These are phyloP conservation scores for Anas platyrhynchos DNA, from an alignment of 2,113 vertebrate species.

Conservation along the genomic window DNA sequence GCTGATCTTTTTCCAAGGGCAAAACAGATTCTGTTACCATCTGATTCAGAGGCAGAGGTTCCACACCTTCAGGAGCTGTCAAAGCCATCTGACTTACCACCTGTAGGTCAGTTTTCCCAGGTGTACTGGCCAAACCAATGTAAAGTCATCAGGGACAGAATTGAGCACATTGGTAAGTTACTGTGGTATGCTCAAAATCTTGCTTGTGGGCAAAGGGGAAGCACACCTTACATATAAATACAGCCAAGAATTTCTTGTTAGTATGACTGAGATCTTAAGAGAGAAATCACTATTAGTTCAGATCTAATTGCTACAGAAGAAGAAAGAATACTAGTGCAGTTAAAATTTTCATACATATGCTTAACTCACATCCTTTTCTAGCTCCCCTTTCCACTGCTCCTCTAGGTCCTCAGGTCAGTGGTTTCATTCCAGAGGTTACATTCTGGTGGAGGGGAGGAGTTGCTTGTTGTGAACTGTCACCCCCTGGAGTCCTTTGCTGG, in stretches of 20 bases:
- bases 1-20: constrained; percentile 66
- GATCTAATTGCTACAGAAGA: background rate
- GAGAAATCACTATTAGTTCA: background rate
- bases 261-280: background rate
- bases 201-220: background rate
- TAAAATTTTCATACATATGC: background rate
- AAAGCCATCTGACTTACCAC: constrained; percentile 65
- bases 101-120: constrained; percentile 54
- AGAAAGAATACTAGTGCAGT: background rate
- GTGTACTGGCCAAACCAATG: constrained; percentile 78
- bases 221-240: background rate
- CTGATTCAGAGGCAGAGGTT: constrained; percentile 64
- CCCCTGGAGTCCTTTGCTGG: background rate
- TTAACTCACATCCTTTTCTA: background rate
- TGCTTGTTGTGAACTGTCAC: background rate
- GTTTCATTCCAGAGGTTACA: background rate
- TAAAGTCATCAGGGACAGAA: constrained; percentile 76
- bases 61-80: constrained; percentile 67
- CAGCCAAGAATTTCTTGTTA: background rate
- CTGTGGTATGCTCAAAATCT: background rate
- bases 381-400: background rate
- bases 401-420: background rate
- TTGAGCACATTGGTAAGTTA: constrained; percentile 78
- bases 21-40: constrained; percentile 75
- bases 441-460: background rate